Conservation (phyloP, 2,888 invertebrate species). For the Galeopsomyia nigrocyanea region DNA sequence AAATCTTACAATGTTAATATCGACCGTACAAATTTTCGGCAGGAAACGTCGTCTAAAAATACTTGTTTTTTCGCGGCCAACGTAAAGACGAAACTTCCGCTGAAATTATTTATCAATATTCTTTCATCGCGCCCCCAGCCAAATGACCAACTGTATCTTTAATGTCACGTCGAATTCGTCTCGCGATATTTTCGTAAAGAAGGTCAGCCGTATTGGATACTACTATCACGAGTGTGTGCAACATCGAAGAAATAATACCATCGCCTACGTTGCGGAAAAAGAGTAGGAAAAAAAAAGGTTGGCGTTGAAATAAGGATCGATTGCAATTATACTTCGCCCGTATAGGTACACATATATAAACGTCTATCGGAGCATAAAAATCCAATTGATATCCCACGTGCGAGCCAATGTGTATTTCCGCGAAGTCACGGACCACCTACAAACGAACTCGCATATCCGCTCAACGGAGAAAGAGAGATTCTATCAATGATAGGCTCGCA, state of each 20-base stretch:
- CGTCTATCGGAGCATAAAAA: constrained; percentile 20
- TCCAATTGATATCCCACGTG: constrained; percentile 28
- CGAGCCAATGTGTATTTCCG: constrained; percentile 18
- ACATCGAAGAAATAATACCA: too few relatives aligned
- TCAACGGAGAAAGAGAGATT: constrained; percentile 4
- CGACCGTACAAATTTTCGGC: too few relatives aligned
- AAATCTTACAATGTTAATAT: too few relatives aligned
- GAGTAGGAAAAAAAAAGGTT: too few relatives aligned
- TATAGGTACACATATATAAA: neutral
- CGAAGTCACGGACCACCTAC: constrained; percentile 43
- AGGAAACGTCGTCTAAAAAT: too few relatives aligned
- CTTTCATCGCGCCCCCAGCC: too few relatives aligned
- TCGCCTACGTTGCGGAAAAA: neutral
- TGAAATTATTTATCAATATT: too few relatives aligned
- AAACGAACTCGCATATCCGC: neutral
- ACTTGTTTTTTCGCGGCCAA: too few relatives aligned
- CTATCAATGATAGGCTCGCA: constrained; percentile 23
- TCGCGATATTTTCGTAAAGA: neutral
- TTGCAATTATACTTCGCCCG: constrained; percentile 26
- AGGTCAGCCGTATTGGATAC: neutral
- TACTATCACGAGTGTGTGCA: too few relatives aligned
- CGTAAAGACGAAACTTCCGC: too few relatives aligned
- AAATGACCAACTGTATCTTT: too few relatives aligned
- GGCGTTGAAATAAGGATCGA: constrained; percentile 26
- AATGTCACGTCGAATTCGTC: too few relatives aligned